phyloP scores from a whole-genome alignment of 1,140 invertebrate genomes.

The Leptinotarsa defecta region DNA sequence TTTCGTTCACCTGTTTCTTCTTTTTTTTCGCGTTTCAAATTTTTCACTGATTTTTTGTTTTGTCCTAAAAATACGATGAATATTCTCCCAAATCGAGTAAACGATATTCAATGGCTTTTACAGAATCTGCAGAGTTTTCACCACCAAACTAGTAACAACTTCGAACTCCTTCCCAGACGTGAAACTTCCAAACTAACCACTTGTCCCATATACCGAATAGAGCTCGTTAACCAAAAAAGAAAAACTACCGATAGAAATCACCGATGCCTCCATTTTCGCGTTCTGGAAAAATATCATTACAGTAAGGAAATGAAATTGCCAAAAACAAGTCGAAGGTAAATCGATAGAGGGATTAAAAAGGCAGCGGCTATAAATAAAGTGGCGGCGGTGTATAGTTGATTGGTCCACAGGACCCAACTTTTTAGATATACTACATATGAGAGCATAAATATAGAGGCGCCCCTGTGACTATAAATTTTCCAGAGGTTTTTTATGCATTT shows the following conservation, averaged over 20 bases:
- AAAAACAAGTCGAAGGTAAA: slow-evolving; percentile 12
- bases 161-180: not conserved
- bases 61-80: no score
- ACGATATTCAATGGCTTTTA: no score
- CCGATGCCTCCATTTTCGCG: not conserved
- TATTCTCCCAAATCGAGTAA: no score
- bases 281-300: slow-evolving; percentile 1
- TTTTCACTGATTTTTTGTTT: no score
- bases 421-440: slow-evolving; percentile 44
- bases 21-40: no score
- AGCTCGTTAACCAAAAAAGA: not conserved
- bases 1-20: no score
- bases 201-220: not conserved
- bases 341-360: slow-evolving; percentile 34
- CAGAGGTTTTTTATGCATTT: slow-evolving; percentile 39
- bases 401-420: slow-evolving; percentile 33
- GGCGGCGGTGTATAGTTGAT: slow-evolving; percentile 32
- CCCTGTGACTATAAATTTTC: slow-evolving; percentile 38
- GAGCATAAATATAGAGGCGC: slow-evolving; percentile 41
- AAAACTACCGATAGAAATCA: not conserved
- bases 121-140: no score
- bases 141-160: no score
- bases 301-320: not conserved
- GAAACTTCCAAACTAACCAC: not conserved
- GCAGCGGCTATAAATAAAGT: slow-evolving; percentile 33